A percentile compares a stretch with the other conserved stretches of the same genome.
Conservation (phyloP, 2,888 invertebrate species). For the Taphrorychus bicolor region DNA sequence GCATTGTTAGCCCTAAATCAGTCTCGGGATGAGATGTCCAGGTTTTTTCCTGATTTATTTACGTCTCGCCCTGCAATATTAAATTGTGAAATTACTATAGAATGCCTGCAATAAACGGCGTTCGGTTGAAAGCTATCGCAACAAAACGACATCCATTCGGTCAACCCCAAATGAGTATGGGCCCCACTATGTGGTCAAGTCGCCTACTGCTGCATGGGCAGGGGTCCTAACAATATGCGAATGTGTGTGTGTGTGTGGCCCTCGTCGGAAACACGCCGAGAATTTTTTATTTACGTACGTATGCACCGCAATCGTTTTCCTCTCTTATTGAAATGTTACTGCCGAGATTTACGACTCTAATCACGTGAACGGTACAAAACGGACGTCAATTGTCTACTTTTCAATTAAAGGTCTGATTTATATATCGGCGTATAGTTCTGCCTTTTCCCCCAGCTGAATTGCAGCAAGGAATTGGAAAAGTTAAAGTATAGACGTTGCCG, state of each 20-base stretch:
- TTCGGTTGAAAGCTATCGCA: too few species aligned
- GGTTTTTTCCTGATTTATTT: conserved; percentile 16
- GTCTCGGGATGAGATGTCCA: conserved; percentile 1
- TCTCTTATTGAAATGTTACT: conserved; percentile 19
- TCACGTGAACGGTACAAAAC: conserved; percentile 17
- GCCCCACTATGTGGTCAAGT: conserved; percentile 27
- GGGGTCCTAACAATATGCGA: conserved; percentile 29
- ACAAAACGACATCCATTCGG: conserved; percentile 36
- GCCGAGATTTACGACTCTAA: conserved; percentile 20
- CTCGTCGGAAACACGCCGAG: conserved; percentile 17
- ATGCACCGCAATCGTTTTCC: neutral
- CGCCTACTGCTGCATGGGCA: conserved; percentile 4
- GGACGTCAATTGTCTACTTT: conserved; percentile 11
- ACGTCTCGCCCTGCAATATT: too few species aligned
- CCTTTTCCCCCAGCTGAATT: neutral
- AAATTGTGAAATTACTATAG: too few species aligned
- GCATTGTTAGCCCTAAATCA: neutral
- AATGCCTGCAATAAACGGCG: too few species aligned
- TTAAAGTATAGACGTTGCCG: too few species aligned
- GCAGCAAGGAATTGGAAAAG: too few species aligned
- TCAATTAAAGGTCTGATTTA: conserved; percentile 3
- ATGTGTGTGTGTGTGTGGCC: conserved; percentile 11
- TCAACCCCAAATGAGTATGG: conserved; percentile 38
- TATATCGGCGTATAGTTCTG: neutral
- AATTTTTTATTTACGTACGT: conserved; percentile 19